Base-by-base conservation (phyloP, 2,888 invertebrate genomes). In the Neelides folsomi region DNA sequence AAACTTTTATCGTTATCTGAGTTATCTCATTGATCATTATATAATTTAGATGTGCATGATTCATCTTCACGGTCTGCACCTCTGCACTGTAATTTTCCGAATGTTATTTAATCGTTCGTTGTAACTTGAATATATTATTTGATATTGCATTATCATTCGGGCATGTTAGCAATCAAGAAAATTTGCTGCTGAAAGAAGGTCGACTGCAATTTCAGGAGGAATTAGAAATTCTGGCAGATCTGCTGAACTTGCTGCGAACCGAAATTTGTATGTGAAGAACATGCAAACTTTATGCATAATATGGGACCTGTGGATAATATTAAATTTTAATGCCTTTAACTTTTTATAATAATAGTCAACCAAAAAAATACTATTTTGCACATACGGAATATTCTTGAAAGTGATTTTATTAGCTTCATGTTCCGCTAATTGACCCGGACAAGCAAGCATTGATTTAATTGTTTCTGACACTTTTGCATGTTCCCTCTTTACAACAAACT, bases 161-260 rank as follows among this genome's bases (percentile, higher is more conserved):
- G n/a, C n/a, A n/a, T n/a, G n/a, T 79, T 81, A 97, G 77, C 98
- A 98, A 75, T 98, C 97, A 67, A 98, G 77, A 76, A 98, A 98
- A 73, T 98, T 98, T 62, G 97, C 97, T 62, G 98, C 98, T 97
- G 98, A 98, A 51, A 98, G 79, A 52, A 98, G 77, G 74, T 98
- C 98, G 67, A 98, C 77, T 46, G 95, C 95, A 66, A 98, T 93
- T 73, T 98, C 97, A 1, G 97, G 95, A 54, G 93, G 90, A 68
- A 98, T 98, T 7, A 92, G 93, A 72, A 98, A 98, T 75, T 98
- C 98, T 1, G 98, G 98, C 68, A 98, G 98, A 75, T 98, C 98
- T n/a, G 95, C 95, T 7, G 27, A 93, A 66, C 90, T 90, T 76
- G 95, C 94, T 60, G 94, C 94, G 74, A 94, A 95, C 49, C 93